These are phyloP conservation scores for Pseudorasbora parva DNA, from an alignment of 2,113 vertebrate species.

Conservation along the genomic window DNA sequence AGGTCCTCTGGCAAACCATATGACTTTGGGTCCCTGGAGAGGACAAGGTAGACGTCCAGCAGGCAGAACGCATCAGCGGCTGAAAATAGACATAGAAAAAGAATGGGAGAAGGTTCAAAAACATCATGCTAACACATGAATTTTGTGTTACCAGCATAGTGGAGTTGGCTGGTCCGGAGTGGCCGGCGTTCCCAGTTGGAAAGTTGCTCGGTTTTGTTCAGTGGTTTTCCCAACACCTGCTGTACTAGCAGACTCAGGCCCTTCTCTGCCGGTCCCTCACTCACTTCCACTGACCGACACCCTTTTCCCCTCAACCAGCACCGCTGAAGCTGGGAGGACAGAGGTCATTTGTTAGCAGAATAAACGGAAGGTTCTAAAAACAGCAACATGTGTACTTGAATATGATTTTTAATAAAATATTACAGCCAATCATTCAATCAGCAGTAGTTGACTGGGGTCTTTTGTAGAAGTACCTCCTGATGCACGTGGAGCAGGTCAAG, in stretches of 20 bases:
- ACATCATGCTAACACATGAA: background rate
- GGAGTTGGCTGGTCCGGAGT: constrained; percentile 80
- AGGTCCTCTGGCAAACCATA: constrained; percentile 76
- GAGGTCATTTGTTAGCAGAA: background rate
- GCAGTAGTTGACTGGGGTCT: background rate
- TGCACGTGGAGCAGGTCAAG: constrained; percentile 83
- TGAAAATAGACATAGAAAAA: constrained; percentile 49
- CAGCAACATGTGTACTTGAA: background rate
- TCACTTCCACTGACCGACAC: constrained; percentile 44
- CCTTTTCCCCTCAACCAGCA: constrained; percentile 8
- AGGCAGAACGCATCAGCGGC: constrained; percentile 85
- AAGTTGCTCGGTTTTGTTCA: constrained; percentile 87
- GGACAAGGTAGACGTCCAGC: constrained; percentile 80
- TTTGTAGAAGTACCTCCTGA: constrained; percentile 73
- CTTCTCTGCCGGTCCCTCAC: constrained; percentile 68
- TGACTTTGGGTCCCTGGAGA: constrained; percentile 70
- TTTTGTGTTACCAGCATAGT: constrained; percentile 81
- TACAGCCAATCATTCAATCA: background rate
- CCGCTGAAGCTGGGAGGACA: constrained; percentile 66
- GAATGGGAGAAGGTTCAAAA: background rate
- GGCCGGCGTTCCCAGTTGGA: constrained; percentile 90
- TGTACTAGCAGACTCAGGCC: constrained; percentile 88
- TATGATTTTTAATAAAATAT: background rate
- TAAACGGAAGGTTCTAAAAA: background rate
- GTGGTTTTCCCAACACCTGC: constrained; percentile 81